Evolutionary conservation across 2,797 vertebrate genomes (phyloP).

Genomic region (Bovichtus diacanthus): DNA sequence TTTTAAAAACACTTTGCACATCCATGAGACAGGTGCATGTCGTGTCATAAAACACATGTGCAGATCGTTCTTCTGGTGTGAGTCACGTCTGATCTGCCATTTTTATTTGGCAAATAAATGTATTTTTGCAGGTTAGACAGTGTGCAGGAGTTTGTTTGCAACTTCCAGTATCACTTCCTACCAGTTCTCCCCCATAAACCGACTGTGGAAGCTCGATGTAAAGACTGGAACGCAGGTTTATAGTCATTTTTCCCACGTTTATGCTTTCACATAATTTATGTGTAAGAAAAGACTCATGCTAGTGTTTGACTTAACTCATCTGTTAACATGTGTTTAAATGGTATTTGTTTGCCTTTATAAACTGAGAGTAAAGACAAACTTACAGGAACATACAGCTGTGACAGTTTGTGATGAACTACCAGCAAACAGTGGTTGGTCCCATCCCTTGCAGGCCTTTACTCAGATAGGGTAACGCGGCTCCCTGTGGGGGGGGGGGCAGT

Average conservation of each 20-base stretch:
- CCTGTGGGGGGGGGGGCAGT: not conserved
- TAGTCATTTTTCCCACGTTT: not conserved
- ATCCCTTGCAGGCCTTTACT: not conserved
- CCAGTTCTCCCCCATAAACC: not conserved
- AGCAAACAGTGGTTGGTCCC: not conserved
- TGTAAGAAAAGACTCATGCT: not conserved
- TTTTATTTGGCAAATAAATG: too few relatives aligned
- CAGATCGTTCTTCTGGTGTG: too few relatives aligned
- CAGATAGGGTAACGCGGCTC: not conserved
- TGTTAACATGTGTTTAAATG: not conserved
- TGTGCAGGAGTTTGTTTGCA: too few relatives aligned
- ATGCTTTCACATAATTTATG: not conserved
- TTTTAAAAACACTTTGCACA: too few relatives aligned
- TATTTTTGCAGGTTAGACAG: too few relatives aligned
- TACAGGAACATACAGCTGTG: not conserved
- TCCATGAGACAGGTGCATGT: too few relatives aligned
- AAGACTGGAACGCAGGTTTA: too few relatives aligned
- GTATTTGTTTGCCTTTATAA: not conserved
- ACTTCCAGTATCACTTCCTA: too few relatives aligned
- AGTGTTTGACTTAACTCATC: not conserved
- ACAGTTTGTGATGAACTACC: not conserved
- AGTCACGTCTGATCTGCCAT: too few relatives aligned
- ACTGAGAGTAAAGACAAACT: not conserved
- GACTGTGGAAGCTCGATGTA: not conserved
- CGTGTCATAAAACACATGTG: too few relatives aligned